Evolutionary conservation across 2,888 invertebrate species (phyloP).

Genomic region (Odontocolon sp.): DNA sequence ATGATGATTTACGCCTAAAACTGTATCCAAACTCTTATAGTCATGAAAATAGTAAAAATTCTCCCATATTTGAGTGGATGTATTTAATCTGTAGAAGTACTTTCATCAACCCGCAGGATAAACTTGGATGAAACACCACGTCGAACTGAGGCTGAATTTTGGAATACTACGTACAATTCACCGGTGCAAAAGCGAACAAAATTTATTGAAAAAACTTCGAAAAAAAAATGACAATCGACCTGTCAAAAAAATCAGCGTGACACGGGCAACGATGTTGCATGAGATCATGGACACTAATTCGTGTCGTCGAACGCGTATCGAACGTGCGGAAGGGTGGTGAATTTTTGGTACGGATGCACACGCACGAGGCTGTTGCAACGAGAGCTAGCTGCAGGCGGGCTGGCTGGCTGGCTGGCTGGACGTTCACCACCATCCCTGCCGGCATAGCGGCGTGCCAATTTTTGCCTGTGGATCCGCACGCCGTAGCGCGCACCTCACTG

Average conservation of each 20-base stretch:
- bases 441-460: constrained; percentile 70
- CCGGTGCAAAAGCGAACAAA: no score
- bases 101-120: no score
- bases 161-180: no score
- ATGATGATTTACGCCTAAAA: neutral
- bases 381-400: constrained; percentile 35
- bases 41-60: no score
- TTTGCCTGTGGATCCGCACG: constrained; percentile 59
- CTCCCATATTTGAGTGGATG: no score
- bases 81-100: no score
- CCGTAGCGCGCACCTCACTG: constrained; percentile 27
- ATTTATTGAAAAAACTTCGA: neutral
- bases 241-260: neutral
- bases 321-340: constrained; percentile 56
- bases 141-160: no score
- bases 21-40: neutral
- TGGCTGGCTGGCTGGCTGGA: constrained; percentile 43
- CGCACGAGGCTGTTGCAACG: constrained; percentile 23
- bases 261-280: neutral
- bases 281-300: constrained; percentile 14
- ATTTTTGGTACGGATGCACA: constrained; percentile 63
- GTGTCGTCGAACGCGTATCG: neutral
- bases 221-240: neutral
- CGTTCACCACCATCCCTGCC: constrained; percentile 26
- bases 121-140: no score